Evolutionary conservation across 1,140 invertebrate species (phyloP).

Genomic region (Nasonia longicornis): DNA sequence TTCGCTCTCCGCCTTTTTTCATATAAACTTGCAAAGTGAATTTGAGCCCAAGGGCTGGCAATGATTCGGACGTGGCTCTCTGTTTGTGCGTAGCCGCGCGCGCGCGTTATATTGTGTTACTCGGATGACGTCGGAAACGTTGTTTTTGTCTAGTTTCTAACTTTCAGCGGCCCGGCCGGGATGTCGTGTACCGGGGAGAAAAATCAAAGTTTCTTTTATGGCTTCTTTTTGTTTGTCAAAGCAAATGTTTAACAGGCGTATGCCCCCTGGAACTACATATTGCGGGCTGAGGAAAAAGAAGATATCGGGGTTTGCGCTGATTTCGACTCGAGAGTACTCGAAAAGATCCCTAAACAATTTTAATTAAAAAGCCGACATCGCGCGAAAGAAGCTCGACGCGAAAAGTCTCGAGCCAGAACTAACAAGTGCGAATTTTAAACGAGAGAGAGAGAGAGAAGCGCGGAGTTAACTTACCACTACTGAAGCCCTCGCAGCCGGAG

Average conservation of each 20-base stretch:
- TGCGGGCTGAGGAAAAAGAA: background rate
- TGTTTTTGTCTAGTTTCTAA: conserved; percentile 1
- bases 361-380: background rate
- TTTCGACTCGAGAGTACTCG: background rate
- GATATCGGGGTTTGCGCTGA: background rate
- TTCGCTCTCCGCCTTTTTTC: conserved; percentile 7
- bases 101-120: background rate
- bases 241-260: background rate
- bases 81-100: background rate
- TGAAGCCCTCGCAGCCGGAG: conserved; percentile 35
- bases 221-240: background rate
- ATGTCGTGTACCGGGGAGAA: background rate
- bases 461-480: conserved; percentile 52
- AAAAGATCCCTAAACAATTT: conserved; percentile 19
- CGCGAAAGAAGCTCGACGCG: conserved; percentile 1
- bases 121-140: background rate
- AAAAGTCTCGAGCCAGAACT: conserved; percentile 1
- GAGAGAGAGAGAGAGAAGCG: background rate
- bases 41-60: conserved; percentile 21
- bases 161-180: background rate
- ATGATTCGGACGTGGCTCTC: background rate
- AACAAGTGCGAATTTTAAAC: conserved; percentile 34
- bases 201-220: background rate
- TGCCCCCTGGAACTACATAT: background rate
- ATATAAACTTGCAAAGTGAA: conserved; percentile 38